phyloP scores from a whole-genome alignment of 2,113 vertebrate genomes.

The Aegotheles bennettii region DNA sequence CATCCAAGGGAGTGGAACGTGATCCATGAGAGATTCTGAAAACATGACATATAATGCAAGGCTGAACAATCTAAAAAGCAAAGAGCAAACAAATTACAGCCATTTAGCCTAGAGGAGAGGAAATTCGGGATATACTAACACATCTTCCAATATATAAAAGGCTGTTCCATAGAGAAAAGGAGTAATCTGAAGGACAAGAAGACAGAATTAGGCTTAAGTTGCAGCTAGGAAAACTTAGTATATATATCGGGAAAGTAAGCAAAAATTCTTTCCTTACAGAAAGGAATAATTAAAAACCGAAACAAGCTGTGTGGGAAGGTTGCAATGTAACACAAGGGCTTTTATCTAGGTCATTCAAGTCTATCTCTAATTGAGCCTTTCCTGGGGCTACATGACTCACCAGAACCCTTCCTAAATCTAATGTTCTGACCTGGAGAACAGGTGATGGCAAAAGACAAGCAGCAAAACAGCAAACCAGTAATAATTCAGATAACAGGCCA shows the following conservation, averaged over 20 bases:
- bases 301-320: not conserved
- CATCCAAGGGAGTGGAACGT: not conserved
- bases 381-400: slow-evolving; percentile 55
- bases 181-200: not conserved
- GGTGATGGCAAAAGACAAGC: slow-evolving; percentile 5
- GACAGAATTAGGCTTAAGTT: not conserved
- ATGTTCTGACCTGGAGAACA: not conserved
- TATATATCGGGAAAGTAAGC: not conserved
- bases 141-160: not conserved
- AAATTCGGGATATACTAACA: not conserved
- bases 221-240: not conserved
- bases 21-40: not conserved
- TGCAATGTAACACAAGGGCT: slow-evolving; percentile 9
- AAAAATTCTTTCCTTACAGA: not conserved
- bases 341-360: slow-evolving; percentile 24
- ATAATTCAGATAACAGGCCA: not conserved
- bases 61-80: not conserved
- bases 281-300: not conserved
- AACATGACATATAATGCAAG: not conserved
- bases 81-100: not conserved
- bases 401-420: not conserved
- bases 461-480: not conserved
- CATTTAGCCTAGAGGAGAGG: not conserved
- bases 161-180: not conserved
- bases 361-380: slow-evolving; percentile 31